Evolutionary conservation across 1,140 invertebrate genomes (phyloP).

Genomic region (Coptotermes formosanus): DNA sequence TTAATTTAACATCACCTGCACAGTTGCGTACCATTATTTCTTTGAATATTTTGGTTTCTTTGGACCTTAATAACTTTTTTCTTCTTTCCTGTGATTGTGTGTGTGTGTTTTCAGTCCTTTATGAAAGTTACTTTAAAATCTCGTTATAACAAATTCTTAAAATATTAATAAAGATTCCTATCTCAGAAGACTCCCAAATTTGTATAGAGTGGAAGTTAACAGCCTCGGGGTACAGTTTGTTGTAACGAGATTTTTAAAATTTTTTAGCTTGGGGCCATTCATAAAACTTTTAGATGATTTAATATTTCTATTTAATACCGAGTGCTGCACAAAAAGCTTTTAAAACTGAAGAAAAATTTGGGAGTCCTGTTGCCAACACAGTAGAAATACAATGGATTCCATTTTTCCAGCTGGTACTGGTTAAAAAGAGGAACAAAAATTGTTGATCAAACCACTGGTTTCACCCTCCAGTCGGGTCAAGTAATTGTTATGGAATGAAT

Average conservation of each 20-base stretch:
- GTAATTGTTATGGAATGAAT: no score
- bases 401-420: no score
- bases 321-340: not conserved
- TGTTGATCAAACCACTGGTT: no score
- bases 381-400: no score
- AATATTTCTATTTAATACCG: not conserved
- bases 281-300: not conserved
- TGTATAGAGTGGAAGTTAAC: not conserved
- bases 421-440: no score
- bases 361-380: not conserved
- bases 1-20: no score
- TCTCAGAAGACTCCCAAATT: conserved; percentile 1
- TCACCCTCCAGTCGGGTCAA: no score
- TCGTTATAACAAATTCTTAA: conserved; percentile 12
- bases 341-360: not conserved
- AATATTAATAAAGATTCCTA: not conserved
- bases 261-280: not conserved
- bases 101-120: not conserved
- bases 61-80: not conserved
- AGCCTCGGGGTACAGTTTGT: not conserved
- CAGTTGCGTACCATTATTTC: no score
- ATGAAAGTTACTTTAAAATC: not conserved
- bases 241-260: conserved; percentile 10
- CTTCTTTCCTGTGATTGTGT: not conserved
- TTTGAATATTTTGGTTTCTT: no score